phyloP scores from a whole-genome alignment of 1,140 invertebrate species.

The Delia radicum region DNA sequence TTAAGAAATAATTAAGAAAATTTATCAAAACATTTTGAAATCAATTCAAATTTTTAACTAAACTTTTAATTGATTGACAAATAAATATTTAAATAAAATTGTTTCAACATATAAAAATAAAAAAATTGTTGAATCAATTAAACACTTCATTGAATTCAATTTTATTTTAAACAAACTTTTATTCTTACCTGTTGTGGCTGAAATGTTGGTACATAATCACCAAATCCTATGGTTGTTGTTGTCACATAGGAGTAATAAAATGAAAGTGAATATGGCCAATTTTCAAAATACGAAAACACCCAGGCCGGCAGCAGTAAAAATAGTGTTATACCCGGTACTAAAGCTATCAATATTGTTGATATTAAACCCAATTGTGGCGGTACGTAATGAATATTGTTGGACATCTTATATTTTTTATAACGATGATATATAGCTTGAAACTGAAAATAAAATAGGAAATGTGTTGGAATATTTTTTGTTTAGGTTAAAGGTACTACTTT shows the following conservation, averaged over 20 bases:
- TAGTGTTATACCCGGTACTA: constrained; percentile 82
- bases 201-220: constrained; percentile 79
- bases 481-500: background rate
- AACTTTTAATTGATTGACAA: too few relatives aligned
- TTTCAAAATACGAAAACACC: constrained; percentile 84
- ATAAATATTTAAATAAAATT: too few relatives aligned
- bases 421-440: constrained; percentile 71
- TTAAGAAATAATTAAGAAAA: background rate
- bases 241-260: constrained; percentile 92
- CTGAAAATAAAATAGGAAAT: constrained; percentile 55
- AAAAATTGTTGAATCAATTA: too few relatives aligned
- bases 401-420: constrained; percentile 72
- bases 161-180: too few relatives aligned
- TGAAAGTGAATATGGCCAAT: constrained; percentile 85
- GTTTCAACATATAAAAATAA: too few relatives aligned
- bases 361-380: constrained; percentile 70
- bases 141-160: too few relatives aligned
- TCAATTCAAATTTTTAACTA: background rate
- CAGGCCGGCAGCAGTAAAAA: constrained; percentile 92
- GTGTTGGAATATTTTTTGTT: background rate
- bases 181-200: constrained; percentile 59
- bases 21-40: background rate
- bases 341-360: constrained; percentile 74
- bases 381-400: constrained; percentile 62
- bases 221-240: constrained; percentile 91